A percentile compares a stretch with the other conserved stretches of the same genome.
These are phyloP conservation scores for Plutella xylostella DNA, from an alignment of 2,888 invertebrate species.

Conservation along the genomic window DNA sequence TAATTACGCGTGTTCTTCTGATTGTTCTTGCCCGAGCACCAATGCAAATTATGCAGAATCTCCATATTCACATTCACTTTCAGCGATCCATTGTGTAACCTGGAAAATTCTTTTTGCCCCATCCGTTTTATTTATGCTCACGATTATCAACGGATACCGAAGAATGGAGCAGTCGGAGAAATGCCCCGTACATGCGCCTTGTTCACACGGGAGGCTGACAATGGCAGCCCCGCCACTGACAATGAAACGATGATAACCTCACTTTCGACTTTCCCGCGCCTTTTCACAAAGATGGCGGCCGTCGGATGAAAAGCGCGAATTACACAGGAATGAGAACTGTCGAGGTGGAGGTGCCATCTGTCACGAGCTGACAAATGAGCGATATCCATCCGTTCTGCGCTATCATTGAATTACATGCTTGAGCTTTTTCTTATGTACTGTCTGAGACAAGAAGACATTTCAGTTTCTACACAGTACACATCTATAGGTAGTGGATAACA, in stretches of 20 bases:
- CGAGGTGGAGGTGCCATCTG: neutral
- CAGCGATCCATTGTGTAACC: slow-evolving; percentile 1
- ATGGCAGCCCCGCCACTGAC: slow-evolving; percentile 56
- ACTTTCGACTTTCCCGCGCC: slow-evolving; percentile 62
- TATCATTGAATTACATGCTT: too few relatives aligned
- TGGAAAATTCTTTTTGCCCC: neutral
- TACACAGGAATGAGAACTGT: neutral
- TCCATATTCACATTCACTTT: slow-evolving; percentile 6
- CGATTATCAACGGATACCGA: neutral
- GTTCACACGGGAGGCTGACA: slow-evolving; percentile 23
- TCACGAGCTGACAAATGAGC: neutral
- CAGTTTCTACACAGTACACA: too few relatives aligned
- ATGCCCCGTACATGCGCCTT: neutral
- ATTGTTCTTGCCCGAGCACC: neutral
- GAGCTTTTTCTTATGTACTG: too few relatives aligned
- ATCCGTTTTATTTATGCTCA: too few relatives aligned
- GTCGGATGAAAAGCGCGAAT: slow-evolving; percentile 30
- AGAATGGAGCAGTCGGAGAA: too few relatives aligned
- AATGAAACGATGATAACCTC: slow-evolving; percentile 40
- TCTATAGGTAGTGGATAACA: too few relatives aligned
- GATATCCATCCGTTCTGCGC: too few relatives aligned
- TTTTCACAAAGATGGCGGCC: slow-evolving; percentile 32
- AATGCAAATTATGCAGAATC: neutral
- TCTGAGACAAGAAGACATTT: too few relatives aligned
- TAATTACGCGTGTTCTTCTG: too few relatives aligned